phyloP scores from a whole-genome alignment of 2,888 invertebrate genomes.

The Polietes domitor region DNA sequence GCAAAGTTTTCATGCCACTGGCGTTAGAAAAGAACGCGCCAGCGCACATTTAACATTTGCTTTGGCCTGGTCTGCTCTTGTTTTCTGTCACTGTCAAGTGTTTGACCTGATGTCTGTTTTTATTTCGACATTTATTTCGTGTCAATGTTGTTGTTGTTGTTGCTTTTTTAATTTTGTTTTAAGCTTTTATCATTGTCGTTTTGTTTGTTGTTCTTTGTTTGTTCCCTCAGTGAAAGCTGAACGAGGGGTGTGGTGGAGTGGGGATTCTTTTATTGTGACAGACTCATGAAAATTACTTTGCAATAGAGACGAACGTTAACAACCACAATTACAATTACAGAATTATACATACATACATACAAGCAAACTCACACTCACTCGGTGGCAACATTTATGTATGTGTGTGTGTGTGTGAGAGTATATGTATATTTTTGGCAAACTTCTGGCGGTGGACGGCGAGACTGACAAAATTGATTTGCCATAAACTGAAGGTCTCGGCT shows the following conservation, averaged over 20 bases:
- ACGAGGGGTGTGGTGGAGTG: background rate
- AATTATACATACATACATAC: background rate
- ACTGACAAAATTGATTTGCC: slow-evolving; percentile 22
- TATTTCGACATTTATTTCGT: slow-evolving; percentile 4
- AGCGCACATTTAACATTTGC: slow-evolving; percentile 30
- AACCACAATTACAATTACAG: background rate
- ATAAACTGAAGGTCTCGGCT: slow-evolving; percentile 12
- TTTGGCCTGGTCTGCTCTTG: slow-evolving; percentile 1
- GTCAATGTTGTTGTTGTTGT: slow-evolving; percentile 32
- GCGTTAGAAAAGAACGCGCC: slow-evolving; percentile 31
- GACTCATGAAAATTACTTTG: slow-evolving; percentile 21
- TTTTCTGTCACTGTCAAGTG: slow-evolving; percentile 38
- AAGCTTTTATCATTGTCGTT: slow-evolving; percentile 43
- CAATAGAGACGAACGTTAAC: slow-evolving; percentile 8
- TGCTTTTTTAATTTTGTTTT: slow-evolving; percentile 34
- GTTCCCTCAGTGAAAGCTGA: background rate
- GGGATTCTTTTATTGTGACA: background rate
- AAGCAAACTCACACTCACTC: background rate
- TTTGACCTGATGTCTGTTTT: slow-evolving; percentile 39
- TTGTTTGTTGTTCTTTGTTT: slow-evolving; percentile 9
- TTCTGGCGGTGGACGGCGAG: background rate
- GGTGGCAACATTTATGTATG: background rate
- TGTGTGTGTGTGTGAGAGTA: background rate
- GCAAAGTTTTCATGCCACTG: background rate
- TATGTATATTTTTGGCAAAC: background rate